phyloP scores from a whole-genome alignment of 1,140 invertebrate species.

The Portunus trituberculatus region DNA sequence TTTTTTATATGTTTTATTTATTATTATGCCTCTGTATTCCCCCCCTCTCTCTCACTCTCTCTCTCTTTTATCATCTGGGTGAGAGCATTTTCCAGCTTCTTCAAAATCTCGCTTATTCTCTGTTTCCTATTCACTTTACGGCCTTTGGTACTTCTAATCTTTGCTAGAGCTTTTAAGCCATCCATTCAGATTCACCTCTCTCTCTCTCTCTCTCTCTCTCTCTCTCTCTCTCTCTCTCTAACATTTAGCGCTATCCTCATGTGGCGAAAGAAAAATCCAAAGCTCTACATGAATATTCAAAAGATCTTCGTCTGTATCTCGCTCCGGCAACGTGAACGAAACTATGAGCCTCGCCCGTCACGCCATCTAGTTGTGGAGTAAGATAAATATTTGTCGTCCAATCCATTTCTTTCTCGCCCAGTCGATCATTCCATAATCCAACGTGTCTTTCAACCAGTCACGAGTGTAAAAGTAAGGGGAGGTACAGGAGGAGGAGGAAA shows the following conservation, averaged over 20 bases:
- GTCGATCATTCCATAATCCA: conserved; percentile 4
- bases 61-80: too few relatives aligned
- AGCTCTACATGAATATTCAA: neutral
- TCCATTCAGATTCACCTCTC: too few relatives aligned
- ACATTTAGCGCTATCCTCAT: neutral
- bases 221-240: conserved; percentile 20
- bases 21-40: neutral
- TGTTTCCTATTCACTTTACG: too few relatives aligned
- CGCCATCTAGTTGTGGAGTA: neutral
- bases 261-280: neutral
- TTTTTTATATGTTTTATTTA: neutral
- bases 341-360: neutral
- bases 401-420: neutral
- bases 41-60: neutral
- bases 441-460: neutral
- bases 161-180: too few relatives aligned
- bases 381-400: conserved; percentile 12
- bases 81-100: too few relatives aligned
- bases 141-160: too few relatives aligned
- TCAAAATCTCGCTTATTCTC: too few relatives aligned
- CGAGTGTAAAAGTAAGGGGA: neutral
- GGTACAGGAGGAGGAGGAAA: neutral
- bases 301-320: neutral
- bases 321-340: neutral
- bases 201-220: neutral